These are phyloP conservation scores for Lepus americanus DNA, from an alignment of 2,113 vertebrate species.

Conservation along the genomic window DNA sequence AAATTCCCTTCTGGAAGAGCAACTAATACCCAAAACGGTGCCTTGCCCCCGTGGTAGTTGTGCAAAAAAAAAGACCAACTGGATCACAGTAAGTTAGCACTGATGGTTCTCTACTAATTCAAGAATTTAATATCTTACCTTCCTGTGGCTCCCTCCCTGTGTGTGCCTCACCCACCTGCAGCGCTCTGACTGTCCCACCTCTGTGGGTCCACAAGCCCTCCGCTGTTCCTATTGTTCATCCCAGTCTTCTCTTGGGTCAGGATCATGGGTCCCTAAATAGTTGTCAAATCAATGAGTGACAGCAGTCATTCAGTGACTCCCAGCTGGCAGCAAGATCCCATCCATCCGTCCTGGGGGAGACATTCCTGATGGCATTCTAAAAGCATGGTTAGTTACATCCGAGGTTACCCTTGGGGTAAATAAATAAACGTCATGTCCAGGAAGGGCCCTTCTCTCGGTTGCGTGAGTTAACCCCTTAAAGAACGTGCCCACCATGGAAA, in stretches of 20 bases:
- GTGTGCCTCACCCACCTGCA: accelerated
- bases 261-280: neutral
- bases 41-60: neutral
- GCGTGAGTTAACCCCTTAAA: constrained; percentile 43
- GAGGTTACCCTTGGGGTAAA: neutral
- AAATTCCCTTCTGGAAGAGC: neutral
- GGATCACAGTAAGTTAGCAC: neutral
- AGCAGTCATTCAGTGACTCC: neutral
- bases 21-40: neutral
- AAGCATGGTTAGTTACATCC: neutral
- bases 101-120: neutral
- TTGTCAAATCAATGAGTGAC: neutral
- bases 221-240: no score
- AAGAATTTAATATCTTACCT: neutral
- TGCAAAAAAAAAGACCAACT: neutral
- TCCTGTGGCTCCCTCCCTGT: neutral
- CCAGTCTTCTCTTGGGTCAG: neutral
- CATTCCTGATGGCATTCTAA: neutral
- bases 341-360: neutral
- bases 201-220: no score
- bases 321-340: neutral
- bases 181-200: neutral
- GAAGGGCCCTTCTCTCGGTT: neutral
- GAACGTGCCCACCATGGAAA: neutral
- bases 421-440: constrained; percentile 11